Base-by-base conservation (phyloP, 1,140 invertebrate genomes). In the Branchinecta lynchi region DNA sequence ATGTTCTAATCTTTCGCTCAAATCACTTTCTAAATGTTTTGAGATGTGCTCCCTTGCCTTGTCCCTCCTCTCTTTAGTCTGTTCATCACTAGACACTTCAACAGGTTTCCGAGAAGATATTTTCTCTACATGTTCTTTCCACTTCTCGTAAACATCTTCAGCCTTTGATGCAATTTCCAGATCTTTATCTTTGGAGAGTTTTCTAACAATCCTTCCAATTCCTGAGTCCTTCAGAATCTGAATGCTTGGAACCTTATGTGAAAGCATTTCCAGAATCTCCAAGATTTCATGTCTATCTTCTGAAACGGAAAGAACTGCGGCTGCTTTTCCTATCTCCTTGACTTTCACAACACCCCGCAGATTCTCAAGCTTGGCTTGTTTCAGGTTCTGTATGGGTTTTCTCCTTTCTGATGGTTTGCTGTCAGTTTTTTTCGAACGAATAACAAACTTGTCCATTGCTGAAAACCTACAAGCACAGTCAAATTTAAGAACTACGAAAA, bases 121-220 rank as follows among this genome's bases (percentile, higher is more conserved):
- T 60, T 60, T 60, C 6, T 60, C 51, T 15, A 60, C 51, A 60
- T 60, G 51, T 60, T 20, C 51, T 60, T 60, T 60, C 51, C 51
- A 60, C 17, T 60, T 60, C 17, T 60, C 51, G 17, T 15, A 60
- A 60, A 60, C 51, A 20, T 60, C 51, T 15, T 60, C 51, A 60
- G 51, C 51, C 17, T 60, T 60, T 12, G 51, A 60, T 12, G 51
- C 51, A 60, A 60, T 60, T 60, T 60, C 51, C 51, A 60, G 51
- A 60, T 60, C 51, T 15, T 12, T 15, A 60, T 60, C 12, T 60
- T 12, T 60, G 12, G 51, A 2, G 1, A 60, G 51, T 20, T 60
- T 60, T 60, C 51, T 12, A 6, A 60, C 51, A 60, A 60, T 20
- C 17, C 6, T 60, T 20, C 51, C 51, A 3, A 60, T 60, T 60